Evolutionary conservation across 2,888 invertebrate species (phyloP), one percentile per base, ranked within the genome.

Genomic region (Clivina fossor): DNA sequence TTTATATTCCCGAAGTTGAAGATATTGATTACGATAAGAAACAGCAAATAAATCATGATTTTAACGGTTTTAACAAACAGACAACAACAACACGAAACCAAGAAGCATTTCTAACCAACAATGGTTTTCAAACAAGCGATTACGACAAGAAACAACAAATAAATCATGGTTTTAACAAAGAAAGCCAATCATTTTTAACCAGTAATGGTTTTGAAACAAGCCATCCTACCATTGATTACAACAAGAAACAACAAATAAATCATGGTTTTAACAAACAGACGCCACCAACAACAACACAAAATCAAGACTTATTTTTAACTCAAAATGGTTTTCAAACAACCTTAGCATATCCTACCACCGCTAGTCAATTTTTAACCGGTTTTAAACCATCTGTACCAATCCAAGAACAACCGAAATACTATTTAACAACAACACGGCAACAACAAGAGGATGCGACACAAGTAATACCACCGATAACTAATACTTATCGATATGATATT

Each of bases 1-100:
- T 32, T 13, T 56, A 56, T 40, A 56, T 56, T 32, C 48, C 56
- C 8, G 48, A 56, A 41, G 48, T 48, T 2, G 35, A 13, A 13
- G 54, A 54, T 35, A 44, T 54, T 37, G 44, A 43, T 35, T 22
- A 37, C n/a, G 44, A 54, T 28, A 35, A 54, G 8, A 33, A 44
- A 24, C n/a, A n/a, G n/a, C n/a, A n/a, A n/a, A n/a, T n/a, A 9
- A 26, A 7, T n/a, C n/a, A n/a, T n/a, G n/a, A n/a, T 30, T 30
- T 11, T 30, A 30, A 30, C 3, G 30, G 30, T 30, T 30, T 11
- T 30, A 30, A n/a, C 3, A 30, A 30, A 30, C 30, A n/a, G n/a
- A 30, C 30, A 30, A 30, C 13, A 11, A 30, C 3, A 2, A 11
- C n/a, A 11, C n/a, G 13, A n/a, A 30, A 11, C n/a, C n/a, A n/a